Conservation (phyloP, 1,140 invertebrate species). For the Bombus superbus region DNA sequence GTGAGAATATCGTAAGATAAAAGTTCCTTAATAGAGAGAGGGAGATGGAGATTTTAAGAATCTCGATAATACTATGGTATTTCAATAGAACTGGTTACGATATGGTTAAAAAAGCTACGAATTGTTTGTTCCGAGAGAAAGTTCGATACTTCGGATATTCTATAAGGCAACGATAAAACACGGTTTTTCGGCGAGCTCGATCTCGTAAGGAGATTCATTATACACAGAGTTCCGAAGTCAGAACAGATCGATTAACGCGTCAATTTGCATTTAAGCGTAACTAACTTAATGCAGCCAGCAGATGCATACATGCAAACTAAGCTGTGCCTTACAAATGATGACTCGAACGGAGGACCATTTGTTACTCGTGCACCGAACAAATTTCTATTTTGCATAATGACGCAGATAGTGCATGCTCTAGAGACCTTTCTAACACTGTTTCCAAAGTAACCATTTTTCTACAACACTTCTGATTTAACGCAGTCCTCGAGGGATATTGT, state of each 20-base stretch:
- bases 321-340: constrained; percentile 69
- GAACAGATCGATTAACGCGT: constrained; percentile 76
- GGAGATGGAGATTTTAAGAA: not conserved
- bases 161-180: constrained; percentile 3
- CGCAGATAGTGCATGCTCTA: not conserved
- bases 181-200: constrained; percentile 22
- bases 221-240: constrained; percentile 60
- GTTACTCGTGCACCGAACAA: constrained; percentile 61
- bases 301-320: constrained; percentile 77
- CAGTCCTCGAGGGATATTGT: too few species aligned
- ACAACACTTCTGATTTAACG: too few species aligned
- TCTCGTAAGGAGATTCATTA: constrained; percentile 63
- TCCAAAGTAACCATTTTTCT: not conserved
- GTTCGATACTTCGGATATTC: constrained; percentile 5
- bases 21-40: not conserved
- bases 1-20: not conserved
- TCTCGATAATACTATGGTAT: not conserved
- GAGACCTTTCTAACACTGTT: not conserved
- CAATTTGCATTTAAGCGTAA: constrained; percentile 82
- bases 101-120: not conserved
- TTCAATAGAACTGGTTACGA: not conserved
- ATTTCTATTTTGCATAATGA: constrained; percentile 63
- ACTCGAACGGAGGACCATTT: constrained; percentile 67
- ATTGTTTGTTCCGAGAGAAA: constrained; percentile 17
- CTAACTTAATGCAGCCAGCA: constrained; percentile 77